These are phyloP conservation scores for Caenorhabditis japonica DNA, from an alignment of 2,888 invertebrate species.

Conservation along the genomic window DNA sequence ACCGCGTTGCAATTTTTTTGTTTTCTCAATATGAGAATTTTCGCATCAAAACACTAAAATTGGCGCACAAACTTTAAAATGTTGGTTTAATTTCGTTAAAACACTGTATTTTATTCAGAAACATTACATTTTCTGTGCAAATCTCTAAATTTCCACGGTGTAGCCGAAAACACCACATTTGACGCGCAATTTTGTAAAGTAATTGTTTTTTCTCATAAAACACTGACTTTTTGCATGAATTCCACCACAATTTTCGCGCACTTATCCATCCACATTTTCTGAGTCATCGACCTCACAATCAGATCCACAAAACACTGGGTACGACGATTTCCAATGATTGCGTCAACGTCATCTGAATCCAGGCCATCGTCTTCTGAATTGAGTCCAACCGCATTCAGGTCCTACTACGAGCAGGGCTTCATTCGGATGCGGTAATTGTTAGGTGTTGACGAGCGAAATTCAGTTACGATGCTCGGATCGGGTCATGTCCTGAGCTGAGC, in stretches of 20 bases:
- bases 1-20: too few species aligned
- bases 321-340: constrained; percentile 45
- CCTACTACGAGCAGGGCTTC: constrained; percentile 58
- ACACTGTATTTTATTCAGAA: too few species aligned
- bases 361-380: constrained; percentile 10
- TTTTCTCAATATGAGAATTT: too few species aligned
- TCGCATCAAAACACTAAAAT: too few species aligned
- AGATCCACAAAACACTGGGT: constrained; percentile 36
- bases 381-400: constrained; percentile 44
- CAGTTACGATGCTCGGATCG: too few species aligned
- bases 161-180: neutral
- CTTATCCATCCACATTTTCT: neutral
- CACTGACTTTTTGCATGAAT: constrained; percentile 2
- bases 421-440: constrained; percentile 55
- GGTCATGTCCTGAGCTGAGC: too few species aligned
- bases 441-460: too few species aligned
- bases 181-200: constrained; percentile 2
- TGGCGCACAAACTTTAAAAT: too few species aligned
- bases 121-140: too few species aligned
- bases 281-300: neutral
- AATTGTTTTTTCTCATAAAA: neutral
- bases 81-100: too few species aligned
- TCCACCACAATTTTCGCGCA: too few species aligned
- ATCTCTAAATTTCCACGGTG: too few species aligned
- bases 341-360: constrained; percentile 10